These are phyloP conservation scores for Temnothorax rugatulus DNA, from an alignment of 2,888 invertebrate genomes.

Conservation along the genomic window DNA sequence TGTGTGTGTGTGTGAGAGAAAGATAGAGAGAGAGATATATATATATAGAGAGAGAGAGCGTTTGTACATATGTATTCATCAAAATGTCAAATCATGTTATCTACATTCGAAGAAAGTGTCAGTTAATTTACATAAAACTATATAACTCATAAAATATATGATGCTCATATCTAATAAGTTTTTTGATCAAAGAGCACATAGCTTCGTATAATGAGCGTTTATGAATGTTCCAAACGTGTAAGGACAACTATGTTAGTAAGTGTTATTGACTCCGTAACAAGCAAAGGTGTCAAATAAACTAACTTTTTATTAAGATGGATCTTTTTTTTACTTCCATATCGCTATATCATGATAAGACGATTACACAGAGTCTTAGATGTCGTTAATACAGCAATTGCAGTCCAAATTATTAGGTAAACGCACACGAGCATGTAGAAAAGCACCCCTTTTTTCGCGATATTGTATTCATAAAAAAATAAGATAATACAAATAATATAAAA, in stretches of 20 bases:
- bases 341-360: conserved; percentile 3
- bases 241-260: conserved; percentile 10
- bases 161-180: conserved; percentile 1
- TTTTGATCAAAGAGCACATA: conserved; percentile 1
- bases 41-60: not conserved
- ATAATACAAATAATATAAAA: conserved; percentile 15
- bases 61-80: conserved; percentile 17
- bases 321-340: conserved; percentile 45
- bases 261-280: conserved; percentile 65
- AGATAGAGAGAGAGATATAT: too few species aligned
- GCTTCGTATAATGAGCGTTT: not conserved
- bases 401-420: conserved; percentile 1
- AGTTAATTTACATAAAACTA: not conserved
- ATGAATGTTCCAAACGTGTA: not conserved
- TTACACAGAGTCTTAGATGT: conserved; percentile 1
- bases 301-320: conserved; percentile 70
- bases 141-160: not conserved
- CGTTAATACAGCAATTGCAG: not conserved
- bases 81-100: not conserved
- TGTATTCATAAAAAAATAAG: conserved; percentile 10
- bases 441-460: not conserved
- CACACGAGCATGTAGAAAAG: not conserved
- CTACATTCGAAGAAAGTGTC: not conserved
- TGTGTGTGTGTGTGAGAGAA: not conserved
- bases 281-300: conserved; percentile 74